phyloP scores from a whole-genome alignment of 1,140 invertebrate species.

The Drosophila erecta region DNA sequence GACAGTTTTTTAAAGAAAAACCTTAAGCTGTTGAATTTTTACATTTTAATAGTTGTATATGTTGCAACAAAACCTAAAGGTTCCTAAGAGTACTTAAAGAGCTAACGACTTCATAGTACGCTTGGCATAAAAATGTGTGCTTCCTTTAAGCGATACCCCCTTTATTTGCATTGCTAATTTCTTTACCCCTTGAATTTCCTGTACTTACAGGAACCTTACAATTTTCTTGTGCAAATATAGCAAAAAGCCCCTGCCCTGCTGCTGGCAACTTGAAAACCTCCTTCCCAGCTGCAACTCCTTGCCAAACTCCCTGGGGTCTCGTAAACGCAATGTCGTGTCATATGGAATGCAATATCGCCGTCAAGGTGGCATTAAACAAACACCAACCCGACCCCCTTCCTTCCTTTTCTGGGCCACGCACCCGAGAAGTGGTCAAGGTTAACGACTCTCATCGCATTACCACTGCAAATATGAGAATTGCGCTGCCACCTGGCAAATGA shows the following conservation, averaged over 20 bases:
- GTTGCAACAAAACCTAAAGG: neutral
- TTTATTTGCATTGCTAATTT: constrained; percentile 8
- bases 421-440: constrained; percentile 61
- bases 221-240: constrained; percentile 15
- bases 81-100: neutral
- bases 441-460: constrained; percentile 51
- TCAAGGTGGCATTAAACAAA: constrained; percentile 33
- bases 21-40: too few relatives aligned
- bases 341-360: constrained; percentile 61
- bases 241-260: neutral
- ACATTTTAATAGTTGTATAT: too few relatives aligned
- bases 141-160: neutral
- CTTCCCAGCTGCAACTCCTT: constrained; percentile 29
- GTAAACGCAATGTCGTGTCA: constrained; percentile 26
- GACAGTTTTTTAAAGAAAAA: neutral
- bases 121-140: neutral
- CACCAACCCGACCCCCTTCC: neutral
- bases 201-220: neutral
- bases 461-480: constrained; percentile 62
- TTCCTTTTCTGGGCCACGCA: constrained; percentile 22
- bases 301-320: constrained; percentile 25
- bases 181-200: neutral
- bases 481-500: constrained; percentile 25
- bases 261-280: constrained; percentile 3
- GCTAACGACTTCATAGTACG: neutral